Evolutionary conservation across 2,113 vertebrate genomes (phyloP).

Genomic region (Aptenodytes forsteri): DNA sequence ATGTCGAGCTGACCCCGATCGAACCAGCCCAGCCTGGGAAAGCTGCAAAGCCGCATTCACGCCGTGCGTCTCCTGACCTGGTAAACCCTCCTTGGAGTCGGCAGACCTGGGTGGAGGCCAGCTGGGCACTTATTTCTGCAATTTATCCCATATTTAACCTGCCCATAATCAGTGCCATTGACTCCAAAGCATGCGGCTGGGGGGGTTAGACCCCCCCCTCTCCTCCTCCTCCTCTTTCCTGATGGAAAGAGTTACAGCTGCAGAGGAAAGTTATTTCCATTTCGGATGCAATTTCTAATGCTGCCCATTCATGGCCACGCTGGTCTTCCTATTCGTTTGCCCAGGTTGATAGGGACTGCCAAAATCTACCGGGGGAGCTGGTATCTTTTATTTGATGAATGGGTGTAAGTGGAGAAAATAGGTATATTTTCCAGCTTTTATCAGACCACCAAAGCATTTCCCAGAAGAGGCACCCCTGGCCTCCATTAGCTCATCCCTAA

Average conservation of each 20-base stretch:
- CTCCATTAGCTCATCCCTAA: slow-evolving; percentile 47
- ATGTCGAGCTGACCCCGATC: rapidly evolving
- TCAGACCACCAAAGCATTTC: slow-evolving; percentile 47
- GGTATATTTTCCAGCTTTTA: neutral
- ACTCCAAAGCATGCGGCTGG: neutral
- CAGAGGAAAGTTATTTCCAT: neutral
- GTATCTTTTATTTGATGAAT: neutral
- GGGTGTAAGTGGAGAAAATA: neutral
- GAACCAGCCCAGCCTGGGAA: neutral
- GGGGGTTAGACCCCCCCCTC: neutral
- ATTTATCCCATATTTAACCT: neutral
- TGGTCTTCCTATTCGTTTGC: neutral
- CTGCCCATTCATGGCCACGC: rapidly evolving
- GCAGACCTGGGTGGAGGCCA: neutral
- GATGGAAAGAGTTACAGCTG: neutral
- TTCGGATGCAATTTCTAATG: neutral
- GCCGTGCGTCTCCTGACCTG: neutral
- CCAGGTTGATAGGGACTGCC: neutral
- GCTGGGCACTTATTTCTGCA: neutral
- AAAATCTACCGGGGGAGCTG: neutral
- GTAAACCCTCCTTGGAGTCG: neutral
- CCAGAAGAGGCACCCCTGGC: slow-evolving; percentile 38
- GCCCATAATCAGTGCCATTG: neutral
- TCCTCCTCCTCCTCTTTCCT: neutral
- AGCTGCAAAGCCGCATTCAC: neutral